Conservation (phyloP, 2,888 invertebrate genomes). For the Diaphora mendica region DNA sequence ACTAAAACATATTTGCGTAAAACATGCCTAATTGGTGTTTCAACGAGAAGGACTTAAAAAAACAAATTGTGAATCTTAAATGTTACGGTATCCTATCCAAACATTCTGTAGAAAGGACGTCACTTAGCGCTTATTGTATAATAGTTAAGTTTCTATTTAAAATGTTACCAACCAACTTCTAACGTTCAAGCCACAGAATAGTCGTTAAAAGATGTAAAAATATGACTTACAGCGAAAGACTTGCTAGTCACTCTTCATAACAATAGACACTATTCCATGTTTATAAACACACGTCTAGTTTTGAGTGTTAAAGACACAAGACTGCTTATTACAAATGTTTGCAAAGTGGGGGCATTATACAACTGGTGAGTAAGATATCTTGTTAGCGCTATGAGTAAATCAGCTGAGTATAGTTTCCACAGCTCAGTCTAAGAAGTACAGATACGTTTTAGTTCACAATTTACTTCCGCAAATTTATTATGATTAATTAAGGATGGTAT, state of each 20-base stretch:
- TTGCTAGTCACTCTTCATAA: conserved; percentile 7
- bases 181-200: not conserved
- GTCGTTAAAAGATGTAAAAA: not conserved
- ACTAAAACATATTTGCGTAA: not conserved
- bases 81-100: not conserved
- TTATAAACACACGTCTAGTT: conserved; percentile 39
- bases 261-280: conserved; percentile 1
- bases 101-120: not conserved
- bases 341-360: conserved; percentile 34
- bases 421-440: not conserved
- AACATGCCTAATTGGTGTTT: not conserved
- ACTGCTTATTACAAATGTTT: conserved; percentile 32
- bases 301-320: conserved; percentile 24
- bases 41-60: not conserved
- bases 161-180: not conserved
- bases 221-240: conserved; percentile 1
- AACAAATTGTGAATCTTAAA: not conserved
- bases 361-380: conserved; percentile 13
- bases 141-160: conserved; percentile 3
- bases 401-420: conserved; percentile 9
- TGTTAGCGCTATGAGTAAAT: conserved; percentile 4
- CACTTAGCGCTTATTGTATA: conserved; percentile 10
- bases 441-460: not conserved
- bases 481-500: not conserved
- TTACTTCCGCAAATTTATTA: not conserved